Percentiles rank a stretch among this genome's conserved stretches.
Evolutionary conservation across 2,797 vertebrate genomes (phyloP).

Genomic region (Geotrypetes seraphini): DNA sequence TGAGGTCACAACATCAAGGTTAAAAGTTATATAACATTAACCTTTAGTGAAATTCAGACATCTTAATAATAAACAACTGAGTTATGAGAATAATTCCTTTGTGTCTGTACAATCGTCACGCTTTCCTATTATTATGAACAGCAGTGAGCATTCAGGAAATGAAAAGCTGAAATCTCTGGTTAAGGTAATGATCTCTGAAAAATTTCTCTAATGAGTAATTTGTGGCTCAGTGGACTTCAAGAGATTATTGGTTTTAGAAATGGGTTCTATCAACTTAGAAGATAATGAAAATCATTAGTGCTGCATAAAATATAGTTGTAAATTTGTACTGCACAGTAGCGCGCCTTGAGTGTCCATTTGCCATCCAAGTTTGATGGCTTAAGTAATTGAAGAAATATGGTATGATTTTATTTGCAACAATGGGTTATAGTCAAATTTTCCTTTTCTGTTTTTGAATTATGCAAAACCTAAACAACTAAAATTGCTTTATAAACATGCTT

Average conservation of each 20-base stretch:
- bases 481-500: neutral
- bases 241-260: constrained; percentile 65
- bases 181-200: constrained; percentile 71
- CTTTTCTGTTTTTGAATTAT: neutral
- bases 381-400: constrained; percentile 32
- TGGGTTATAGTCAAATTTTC: constrained; percentile 4
- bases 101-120: constrained; percentile 20
- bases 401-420: neutral
- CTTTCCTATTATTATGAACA: constrained; percentile 22
- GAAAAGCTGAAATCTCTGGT: constrained; percentile 48
- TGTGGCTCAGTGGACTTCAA: constrained; percentile 60
- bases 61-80: constrained; percentile 24
- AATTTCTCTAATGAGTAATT: constrained; percentile 65
- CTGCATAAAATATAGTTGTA: constrained; percentile 43
- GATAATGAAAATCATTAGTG: constrained; percentile 63
- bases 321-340: constrained; percentile 37
- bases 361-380: constrained; percentile 24
- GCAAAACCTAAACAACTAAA: neutral
- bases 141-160: constrained; percentile 34
- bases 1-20: constrained; percentile 25
- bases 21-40: constrained; percentile 15
- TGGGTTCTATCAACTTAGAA: constrained; percentile 59
- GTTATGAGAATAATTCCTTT: constrained; percentile 23
- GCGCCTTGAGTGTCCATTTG: constrained; percentile 29
- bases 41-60: constrained; percentile 22